Conservation (phyloP, 2,797 vertebrate species). For the Cichlasoma orientale region DNA sequence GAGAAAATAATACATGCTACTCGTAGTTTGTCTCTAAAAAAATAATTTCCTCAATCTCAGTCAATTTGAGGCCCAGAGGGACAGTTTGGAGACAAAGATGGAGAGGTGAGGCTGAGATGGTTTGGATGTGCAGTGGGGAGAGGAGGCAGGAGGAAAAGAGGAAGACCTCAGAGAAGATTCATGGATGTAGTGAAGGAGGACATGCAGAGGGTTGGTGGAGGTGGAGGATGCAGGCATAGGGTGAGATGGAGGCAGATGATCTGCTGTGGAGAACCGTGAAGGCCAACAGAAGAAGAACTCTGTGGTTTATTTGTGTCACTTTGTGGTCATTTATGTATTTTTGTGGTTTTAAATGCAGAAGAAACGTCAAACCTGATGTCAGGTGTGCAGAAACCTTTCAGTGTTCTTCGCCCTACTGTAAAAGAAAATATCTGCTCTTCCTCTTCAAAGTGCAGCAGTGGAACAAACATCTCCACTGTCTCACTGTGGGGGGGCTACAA, state of each 20-base stretch:
- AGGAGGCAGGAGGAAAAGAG: background rate
- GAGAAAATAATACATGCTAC: too few relatives aligned
- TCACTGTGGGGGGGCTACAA: background rate
- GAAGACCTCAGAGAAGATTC: background rate
- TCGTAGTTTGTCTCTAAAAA: too few relatives aligned
- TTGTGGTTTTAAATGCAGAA: background rate
- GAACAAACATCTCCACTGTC: background rate
- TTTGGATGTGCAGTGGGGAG: too few relatives aligned
- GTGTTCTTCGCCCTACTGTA: background rate
- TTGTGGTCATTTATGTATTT: background rate
- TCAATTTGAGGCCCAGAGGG: too few relatives aligned
- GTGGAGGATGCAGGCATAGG: background rate
- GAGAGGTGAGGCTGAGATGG: too few relatives aligned
- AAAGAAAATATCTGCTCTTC: background rate
- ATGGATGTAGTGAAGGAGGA: background rate
- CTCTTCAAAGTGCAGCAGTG: too few relatives aligned
- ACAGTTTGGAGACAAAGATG: too few relatives aligned
- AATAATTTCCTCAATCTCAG: too few relatives aligned
- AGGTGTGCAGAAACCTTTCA: background rate
- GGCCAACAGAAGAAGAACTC: background rate
- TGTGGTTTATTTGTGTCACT: background rate
- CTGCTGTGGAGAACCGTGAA: background rate
- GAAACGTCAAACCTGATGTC: background rate
- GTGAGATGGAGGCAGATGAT: background rate
- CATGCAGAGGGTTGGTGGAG: background rate